Evolutionary conservation across 2,888 invertebrate species (phyloP), one percentile per base, ranked within the genome.

Genomic region (Trissonchulus sp.): DNA sequence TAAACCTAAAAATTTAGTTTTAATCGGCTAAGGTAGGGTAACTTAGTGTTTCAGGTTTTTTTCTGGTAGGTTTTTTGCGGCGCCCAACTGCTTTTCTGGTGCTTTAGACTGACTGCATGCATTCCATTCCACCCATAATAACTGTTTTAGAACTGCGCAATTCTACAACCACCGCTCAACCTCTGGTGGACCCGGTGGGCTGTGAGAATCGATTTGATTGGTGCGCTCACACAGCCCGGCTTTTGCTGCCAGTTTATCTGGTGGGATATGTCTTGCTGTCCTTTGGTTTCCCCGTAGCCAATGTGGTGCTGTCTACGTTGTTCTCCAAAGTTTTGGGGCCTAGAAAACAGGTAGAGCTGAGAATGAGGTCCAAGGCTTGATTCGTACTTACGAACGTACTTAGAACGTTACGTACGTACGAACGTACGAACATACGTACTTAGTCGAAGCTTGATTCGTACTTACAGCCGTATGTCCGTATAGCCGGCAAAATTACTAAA

Each of bases 331-430:
- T 72, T 30, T 35, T 72, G 28, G 73, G 73, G n/a, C 73, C 31
- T 30, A 3, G 73, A 60, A 37, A n/a, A 60, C 73, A 72, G 73
- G 73, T 71, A 68, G 33, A n/a, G n/a, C n/a, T n/a, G n/a, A n/a
- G n/a, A n/a, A n/a, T n/a, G n/a, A n/a, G n/a, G n/a, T n/a, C n/a
- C n/a, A n/a, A n/a, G n/a, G n/a, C n/a, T n/a, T n/a, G n/a, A n/a
- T n/a, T n/a, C n/a, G n/a, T n/a, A n/a, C n/a, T n/a, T n/a, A n/a
- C n/a, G n/a, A n/a, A n/a, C n/a, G n/a, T n/a, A n/a, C n/a, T n/a
- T n/a, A n/a, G n/a, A n/a, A n/a, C n/a, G n/a, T n/a, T n/a, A n/a
- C n/a, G n/a, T n/a, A n/a, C n/a, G n/a, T n/a, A n/a, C n/a, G n/a
- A n/a, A n/a, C n/a, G n/a, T n/a, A n/a, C n/a, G n/a, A n/a, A n/a